phyloP scores from a whole-genome alignment of 2,113 vertebrate genomes.

The Hylia prasina region DNA sequence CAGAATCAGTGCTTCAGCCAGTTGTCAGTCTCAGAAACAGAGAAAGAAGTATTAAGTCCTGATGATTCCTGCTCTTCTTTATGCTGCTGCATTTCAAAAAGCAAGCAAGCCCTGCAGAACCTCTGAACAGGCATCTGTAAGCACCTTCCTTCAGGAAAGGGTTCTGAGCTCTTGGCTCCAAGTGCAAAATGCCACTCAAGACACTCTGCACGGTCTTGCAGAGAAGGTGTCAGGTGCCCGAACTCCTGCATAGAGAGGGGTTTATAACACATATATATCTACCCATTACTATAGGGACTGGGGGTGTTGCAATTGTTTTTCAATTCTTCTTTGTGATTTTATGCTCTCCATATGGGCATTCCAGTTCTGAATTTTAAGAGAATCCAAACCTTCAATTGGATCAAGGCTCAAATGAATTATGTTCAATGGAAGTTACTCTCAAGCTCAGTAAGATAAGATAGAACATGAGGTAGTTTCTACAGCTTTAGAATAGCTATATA shows the following conservation, averaged over 20 bases:
- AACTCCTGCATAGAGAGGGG: neutral
- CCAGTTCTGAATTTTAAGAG: neutral
- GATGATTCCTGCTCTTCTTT: neutral
- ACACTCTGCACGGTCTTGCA: neutral
- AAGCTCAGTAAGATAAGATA: neutral
- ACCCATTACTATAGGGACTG: neutral
- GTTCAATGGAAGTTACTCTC: neutral
- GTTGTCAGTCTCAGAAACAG: neutral
- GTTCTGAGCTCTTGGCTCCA: neutral
- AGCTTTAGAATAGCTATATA: neutral
- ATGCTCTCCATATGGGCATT: neutral
- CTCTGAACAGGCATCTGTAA: neutral
- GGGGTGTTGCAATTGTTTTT: neutral
- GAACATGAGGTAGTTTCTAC: neutral
- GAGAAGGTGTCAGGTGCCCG: neutral
- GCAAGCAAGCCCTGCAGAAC: neutral
- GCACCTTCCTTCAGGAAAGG: neutral
- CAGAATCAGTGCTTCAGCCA: neutral
- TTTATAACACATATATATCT: neutral
- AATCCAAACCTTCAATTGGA: neutral
- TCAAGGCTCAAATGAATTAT: neutral
- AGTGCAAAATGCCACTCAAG: neutral
- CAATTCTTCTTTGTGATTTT: neutral
- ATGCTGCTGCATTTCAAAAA: neutral
- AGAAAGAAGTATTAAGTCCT: neutral